Conservation (phyloP, 2,888 invertebrate species). For the Patella depressa region DNA sequence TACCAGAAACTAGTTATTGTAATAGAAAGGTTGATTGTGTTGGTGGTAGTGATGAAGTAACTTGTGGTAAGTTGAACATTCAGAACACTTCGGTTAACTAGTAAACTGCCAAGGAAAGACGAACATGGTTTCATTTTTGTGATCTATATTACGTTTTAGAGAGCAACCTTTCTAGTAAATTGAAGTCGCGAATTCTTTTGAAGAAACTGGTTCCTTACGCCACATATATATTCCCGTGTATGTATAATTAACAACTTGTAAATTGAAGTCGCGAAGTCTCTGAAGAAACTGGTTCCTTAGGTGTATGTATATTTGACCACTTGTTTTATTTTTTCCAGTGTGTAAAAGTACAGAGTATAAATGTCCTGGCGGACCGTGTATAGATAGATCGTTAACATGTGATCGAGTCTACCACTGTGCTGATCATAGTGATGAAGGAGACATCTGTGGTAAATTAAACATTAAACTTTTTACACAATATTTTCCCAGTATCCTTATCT, state of each 20-base stretch:
- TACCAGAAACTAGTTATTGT: slow-evolving; percentile 32
- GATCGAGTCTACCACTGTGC: slow-evolving; percentile 79
- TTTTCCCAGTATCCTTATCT: neutral
- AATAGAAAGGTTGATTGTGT: slow-evolving; percentile 39
- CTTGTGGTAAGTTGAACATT: slow-evolving; percentile 36
- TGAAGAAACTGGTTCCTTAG: too few relatives aligned
- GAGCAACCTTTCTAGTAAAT: too few relatives aligned
- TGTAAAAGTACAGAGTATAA: slow-evolving; percentile 58
- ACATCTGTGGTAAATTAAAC: slow-evolving; percentile 60
- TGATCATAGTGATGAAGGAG: slow-evolving; percentile 78
- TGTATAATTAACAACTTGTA: neutral
- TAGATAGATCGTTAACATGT: slow-evolving; percentile 78
- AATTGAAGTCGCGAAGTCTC: too few relatives aligned
- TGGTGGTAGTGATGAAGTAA: slow-evolving; percentile 38
- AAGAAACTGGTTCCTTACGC: too few relatives aligned
- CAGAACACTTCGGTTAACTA: too few relatives aligned
- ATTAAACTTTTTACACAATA: neutral
- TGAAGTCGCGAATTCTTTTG: too few relatives aligned
- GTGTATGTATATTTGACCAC: too few relatives aligned
- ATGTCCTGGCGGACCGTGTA: slow-evolving; percentile 75
- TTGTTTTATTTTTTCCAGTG: slow-evolving; percentile 34
- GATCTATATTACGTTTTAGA: too few relatives aligned
- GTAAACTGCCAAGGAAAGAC: too few relatives aligned
- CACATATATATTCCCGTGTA: neutral
- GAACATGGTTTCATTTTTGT: too few relatives aligned